These are phyloP conservation scores for Sakesphorus luctuosus DNA, from an alignment of 2,113 vertebrate species.

Conservation along the genomic window DNA sequence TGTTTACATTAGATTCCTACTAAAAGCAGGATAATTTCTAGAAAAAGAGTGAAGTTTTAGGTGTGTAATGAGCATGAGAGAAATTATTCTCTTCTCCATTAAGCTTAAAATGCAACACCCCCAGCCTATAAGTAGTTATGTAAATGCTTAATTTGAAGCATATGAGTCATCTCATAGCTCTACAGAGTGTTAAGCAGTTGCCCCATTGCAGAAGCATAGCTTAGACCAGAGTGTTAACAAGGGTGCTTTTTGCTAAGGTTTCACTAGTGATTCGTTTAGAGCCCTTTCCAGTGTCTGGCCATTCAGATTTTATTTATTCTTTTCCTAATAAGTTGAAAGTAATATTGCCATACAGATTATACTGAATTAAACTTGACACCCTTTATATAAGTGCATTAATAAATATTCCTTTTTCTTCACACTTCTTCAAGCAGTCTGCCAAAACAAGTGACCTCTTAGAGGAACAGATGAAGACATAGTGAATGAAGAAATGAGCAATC, in stretches of 20 bases:
- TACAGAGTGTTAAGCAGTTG: neutral
- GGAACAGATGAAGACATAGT: neutral
- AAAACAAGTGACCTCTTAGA: constrained; percentile 5
- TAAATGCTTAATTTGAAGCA: constrained; percentile 37
- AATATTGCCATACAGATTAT: neutral
- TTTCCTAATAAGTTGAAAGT: neutral
- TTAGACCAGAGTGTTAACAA: neutral
- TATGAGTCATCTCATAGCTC: neutral
- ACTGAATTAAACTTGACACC: neutral
- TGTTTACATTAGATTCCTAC: neutral
- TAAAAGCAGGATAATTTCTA: neutral
- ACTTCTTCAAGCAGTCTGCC: neutral
- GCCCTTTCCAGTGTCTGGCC: neutral
- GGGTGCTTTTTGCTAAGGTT: neutral
- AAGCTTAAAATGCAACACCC: neutral
- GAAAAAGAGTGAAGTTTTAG: neutral
- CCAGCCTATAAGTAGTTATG: constrained; percentile 30
- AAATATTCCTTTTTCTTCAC: constrained; percentile 9
- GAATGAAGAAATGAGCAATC: neutral
- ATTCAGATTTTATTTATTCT: constrained; percentile 35
- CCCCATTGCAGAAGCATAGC: neutral
- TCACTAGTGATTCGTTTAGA: neutral
- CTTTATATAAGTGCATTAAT: neutral
- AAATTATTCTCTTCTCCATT: neutral
- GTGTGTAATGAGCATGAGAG: neutral